Evolutionary conservation across 1,140 invertebrate genomes (phyloP).

Genomic region (Lepidurus arcticus): DNA sequence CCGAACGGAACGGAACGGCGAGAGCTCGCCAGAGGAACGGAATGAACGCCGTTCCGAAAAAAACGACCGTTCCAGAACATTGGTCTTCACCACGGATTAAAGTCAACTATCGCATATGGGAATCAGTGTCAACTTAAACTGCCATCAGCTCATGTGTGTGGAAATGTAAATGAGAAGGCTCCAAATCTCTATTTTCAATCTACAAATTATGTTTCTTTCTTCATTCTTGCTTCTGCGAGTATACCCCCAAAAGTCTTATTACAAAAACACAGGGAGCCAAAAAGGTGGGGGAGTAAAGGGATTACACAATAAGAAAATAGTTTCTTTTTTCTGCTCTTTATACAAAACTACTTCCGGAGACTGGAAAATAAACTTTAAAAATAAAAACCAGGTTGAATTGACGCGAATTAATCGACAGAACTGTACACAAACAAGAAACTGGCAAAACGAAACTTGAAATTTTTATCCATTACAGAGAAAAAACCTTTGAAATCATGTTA

Average conservation of each 20-base stretch:
- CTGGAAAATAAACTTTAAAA: background rate
- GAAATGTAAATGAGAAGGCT: too few species aligned
- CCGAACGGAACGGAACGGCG: too few species aligned
- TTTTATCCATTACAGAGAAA: background rate
- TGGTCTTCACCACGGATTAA: too few species aligned
- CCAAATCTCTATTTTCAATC: background rate
- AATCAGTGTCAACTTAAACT: too few species aligned
- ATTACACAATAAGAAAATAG: constrained; percentile 9
- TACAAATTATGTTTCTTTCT: background rate
- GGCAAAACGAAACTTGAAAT: background rate
- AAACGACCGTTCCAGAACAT: too few species aligned
- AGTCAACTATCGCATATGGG: too few species aligned
- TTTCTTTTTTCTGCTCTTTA: background rate
- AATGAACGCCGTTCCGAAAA: too few species aligned
- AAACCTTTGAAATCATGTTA: too few species aligned
- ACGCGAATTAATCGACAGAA: background rate
- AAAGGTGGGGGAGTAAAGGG: background rate
- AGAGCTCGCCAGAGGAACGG: too few species aligned
- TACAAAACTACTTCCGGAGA: constrained; percentile 1
- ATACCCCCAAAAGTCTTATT: background rate
- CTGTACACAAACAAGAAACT: constrained; percentile 5
- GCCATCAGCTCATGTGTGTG: too few species aligned
- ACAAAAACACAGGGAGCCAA: background rate
- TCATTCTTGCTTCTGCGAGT: background rate
- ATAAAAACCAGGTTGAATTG: background rate